These are phyloP conservation scores for Gouania willdenowi DNA, from an alignment of 2,797 vertebrate genomes.

Conservation along the genomic window DNA sequence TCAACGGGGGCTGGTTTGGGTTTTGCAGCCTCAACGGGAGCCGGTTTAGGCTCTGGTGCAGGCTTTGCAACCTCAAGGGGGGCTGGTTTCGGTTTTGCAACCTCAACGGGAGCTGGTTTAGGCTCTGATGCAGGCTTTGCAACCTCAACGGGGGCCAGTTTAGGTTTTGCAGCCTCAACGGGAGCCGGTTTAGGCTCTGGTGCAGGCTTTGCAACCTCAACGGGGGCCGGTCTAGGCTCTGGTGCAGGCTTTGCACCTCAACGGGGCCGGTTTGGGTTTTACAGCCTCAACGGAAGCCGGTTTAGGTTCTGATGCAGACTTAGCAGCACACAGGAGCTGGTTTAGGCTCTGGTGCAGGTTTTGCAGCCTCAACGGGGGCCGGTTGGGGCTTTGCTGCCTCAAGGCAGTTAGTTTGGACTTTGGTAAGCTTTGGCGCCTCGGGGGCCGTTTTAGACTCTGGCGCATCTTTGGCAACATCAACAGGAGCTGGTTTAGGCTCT, in stretches of 20 bases:
- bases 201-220: not conserved
- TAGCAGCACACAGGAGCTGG: constrained; percentile 31
- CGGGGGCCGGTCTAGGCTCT: not conserved
- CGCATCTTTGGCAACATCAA: not conserved
- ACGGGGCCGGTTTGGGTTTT: not conserved
- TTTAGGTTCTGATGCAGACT: not conserved
- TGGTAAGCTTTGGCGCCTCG: constrained; percentile 40
- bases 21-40: not conserved
- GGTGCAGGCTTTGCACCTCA: not conserved
- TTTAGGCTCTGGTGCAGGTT: constrained; percentile 58
- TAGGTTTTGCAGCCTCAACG: not conserved
- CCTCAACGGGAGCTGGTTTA: constrained; percentile 2
- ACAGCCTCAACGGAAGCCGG: not conserved
- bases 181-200: not conserved
- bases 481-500: constrained; percentile 8
- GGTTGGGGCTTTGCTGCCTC: constrained; percentile 6
- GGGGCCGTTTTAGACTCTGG: constrained; percentile 10
- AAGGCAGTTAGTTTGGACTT: constrained; percentile 53
- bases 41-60: not conserved
- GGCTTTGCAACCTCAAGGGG: not conserved
- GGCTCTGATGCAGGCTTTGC: not conserved
- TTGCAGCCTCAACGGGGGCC: constrained; percentile 28
- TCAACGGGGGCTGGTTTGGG: not conserved
- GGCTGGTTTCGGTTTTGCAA: constrained; percentile 2
- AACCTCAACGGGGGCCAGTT: not conserved